phyloP scores from a whole-genome alignment of 2,797 vertebrate genomes.

The Mus spretus region DNA sequence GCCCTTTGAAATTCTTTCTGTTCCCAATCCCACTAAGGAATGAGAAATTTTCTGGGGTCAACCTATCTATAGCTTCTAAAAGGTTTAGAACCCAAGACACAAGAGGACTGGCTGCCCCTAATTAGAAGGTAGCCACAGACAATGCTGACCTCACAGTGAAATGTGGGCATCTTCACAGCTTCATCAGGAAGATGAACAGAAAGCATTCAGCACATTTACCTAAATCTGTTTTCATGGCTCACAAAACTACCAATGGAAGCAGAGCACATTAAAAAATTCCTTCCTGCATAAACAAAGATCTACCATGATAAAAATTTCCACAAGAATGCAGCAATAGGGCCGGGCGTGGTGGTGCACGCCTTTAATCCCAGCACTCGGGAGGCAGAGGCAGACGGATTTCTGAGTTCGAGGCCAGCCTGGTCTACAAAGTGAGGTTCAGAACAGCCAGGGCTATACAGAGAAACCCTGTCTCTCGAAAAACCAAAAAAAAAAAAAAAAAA shows the following conservation, averaged over 20 bases:
- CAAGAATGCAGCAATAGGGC: not conserved
- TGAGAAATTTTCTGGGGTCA: conserved; percentile 22
- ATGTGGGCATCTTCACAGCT: not conserved
- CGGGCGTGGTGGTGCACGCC: too few species aligned
- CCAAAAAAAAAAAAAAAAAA: too few species aligned
- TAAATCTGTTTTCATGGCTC: conserved; percentile 42
- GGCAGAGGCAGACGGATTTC: too few species aligned
- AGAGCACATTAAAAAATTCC: conserved; percentile 37
- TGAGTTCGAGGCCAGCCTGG: too few species aligned
- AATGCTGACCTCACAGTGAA: not conserved
- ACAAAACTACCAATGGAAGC: conserved; percentile 20
- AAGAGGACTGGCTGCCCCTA: conserved; percentile 8
- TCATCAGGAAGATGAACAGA: conserved; percentile 20
- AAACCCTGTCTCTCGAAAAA: too few species aligned
- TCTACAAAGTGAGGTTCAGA: too few species aligned
- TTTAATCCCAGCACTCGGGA: too few species aligned
- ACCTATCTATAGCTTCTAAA: not conserved
- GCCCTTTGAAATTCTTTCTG: conserved; percentile 7
- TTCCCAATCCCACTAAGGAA: not conserved
- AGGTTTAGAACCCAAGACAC: conserved; percentile 14
- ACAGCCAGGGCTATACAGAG: too few species aligned
- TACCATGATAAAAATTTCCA: not conserved
- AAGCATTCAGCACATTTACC: not conserved
- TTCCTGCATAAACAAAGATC: conserved; percentile 29
- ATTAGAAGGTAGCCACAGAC: not conserved